A percentile compares a stretch with the other conserved stretches of the same genome.
phyloP scores from a whole-genome alignment of 2,888 invertebrate genomes.

The Ectemnius cavifrons region DNA sequence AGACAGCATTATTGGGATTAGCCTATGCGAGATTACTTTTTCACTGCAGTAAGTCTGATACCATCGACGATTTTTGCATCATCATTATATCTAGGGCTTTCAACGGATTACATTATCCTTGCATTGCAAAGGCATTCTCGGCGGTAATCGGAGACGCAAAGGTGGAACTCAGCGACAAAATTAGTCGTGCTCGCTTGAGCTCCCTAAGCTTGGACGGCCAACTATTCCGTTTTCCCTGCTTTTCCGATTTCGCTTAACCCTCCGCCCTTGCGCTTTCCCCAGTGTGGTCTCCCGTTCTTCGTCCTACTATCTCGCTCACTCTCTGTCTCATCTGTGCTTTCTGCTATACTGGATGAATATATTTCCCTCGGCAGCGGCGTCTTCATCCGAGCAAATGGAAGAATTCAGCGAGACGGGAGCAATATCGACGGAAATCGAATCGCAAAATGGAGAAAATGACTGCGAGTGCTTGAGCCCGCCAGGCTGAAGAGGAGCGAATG shows the following conservation, averaged over 20 bases:
- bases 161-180: slow-evolving; percentile 48
- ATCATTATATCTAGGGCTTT: slow-evolving; percentile 2
- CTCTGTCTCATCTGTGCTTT: slow-evolving; percentile 7
- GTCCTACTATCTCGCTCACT: slow-evolving; percentile 10
- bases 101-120: slow-evolving; percentile 50
- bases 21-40: too few relatives aligned
- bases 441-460: slow-evolving; percentile 75
- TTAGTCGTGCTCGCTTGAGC: slow-evolving; percentile 47
- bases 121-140: slow-evolving; percentile 35
- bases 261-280: slow-evolving; percentile 13
- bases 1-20: too few relatives aligned
- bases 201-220: background rate
- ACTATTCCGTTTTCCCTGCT: slow-evolving; percentile 25
- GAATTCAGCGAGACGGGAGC: slow-evolving; percentile 70
- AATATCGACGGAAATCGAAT: slow-evolving; percentile 76
- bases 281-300: slow-evolving; percentile 7
- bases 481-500: slow-evolving; percentile 19
- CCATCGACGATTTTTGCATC: too few relatives aligned
- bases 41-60: too few relatives aligned
- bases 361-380: slow-evolving; percentile 62
- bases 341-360: slow-evolving; percentile 47
- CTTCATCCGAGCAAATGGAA: slow-evolving; percentile 69
- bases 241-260: slow-evolving; percentile 13
- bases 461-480: slow-evolving; percentile 58
- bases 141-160: slow-evolving; percentile 13